phyloP scores from a whole-genome alignment of 2,888 invertebrate species.

The Meghimatium bilineatum region DNA sequence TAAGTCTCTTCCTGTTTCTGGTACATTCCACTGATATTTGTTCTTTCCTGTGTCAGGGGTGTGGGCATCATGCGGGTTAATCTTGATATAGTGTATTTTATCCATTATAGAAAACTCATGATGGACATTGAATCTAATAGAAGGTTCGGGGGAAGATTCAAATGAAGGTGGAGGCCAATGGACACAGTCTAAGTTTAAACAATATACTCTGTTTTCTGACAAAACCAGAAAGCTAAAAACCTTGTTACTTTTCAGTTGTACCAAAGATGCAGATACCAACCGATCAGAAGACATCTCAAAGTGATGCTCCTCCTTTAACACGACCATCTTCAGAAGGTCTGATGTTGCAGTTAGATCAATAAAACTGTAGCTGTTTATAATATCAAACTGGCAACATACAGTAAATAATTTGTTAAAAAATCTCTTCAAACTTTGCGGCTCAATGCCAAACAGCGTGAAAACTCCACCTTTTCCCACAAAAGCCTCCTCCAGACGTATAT shows the following conservation, averaged over 20 bases:
- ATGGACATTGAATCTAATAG: slow-evolving; percentile 64
- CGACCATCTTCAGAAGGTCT: slow-evolving; percentile 63
- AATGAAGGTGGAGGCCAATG: slow-evolving; percentile 72
- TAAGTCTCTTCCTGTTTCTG: neutral
- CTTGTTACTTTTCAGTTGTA: slow-evolving; percentile 53
- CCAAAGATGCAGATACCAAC: slow-evolving; percentile 60
- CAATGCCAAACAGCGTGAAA: slow-evolving; percentile 67
- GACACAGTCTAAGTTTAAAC: slow-evolving; percentile 65
- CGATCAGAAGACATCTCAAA: slow-evolving; percentile 62
- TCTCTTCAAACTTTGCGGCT: slow-evolving; percentile 62
- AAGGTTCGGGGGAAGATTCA: slow-evolving; percentile 59
- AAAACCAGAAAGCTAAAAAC: slow-evolving; percentile 62
- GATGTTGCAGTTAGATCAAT: slow-evolving; percentile 62
- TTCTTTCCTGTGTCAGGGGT: neutral
- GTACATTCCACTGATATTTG: neutral
- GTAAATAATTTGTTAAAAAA: slow-evolving; percentile 61
- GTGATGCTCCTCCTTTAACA: slow-evolving; percentile 59
- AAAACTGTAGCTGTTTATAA: slow-evolving; percentile 53
- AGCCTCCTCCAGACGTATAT: slow-evolving; percentile 72
- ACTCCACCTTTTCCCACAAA: slow-evolving; percentile 72
- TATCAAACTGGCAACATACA: slow-evolving; percentile 53
- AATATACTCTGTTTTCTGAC: slow-evolving; percentile 70
- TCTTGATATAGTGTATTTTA: slow-evolving; percentile 67
- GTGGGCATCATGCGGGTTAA: slow-evolving; percentile 52
- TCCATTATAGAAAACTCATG: slow-evolving; percentile 68